Evolutionary conservation across 2,113 vertebrate genomes (phyloP).

Genomic region (Syngnathus floridae): DNA sequence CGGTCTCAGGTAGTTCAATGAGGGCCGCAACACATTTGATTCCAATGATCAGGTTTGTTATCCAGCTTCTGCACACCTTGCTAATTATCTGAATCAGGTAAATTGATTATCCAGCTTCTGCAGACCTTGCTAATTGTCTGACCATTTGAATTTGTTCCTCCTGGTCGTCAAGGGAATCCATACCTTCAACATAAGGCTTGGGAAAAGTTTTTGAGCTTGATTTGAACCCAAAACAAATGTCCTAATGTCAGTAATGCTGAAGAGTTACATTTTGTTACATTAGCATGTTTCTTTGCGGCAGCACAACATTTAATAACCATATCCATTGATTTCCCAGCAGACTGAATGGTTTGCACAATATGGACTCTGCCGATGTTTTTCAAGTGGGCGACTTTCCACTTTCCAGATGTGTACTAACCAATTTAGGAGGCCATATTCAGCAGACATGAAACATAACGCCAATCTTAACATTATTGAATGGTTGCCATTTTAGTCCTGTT

Average conservation of each 20-base stretch:
- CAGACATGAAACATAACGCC: background rate
- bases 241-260: slow-evolving; percentile 9
- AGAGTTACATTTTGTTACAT: slow-evolving; percentile 15
- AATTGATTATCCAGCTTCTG: too few species aligned
- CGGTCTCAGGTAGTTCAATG: too few species aligned
- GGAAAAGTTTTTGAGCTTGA: background rate
- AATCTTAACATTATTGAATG: background rate
- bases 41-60: too few species aligned
- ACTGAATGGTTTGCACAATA: slow-evolving; percentile 25
- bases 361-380: slow-evolving; percentile 12
- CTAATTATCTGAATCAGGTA: too few species aligned
- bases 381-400: slow-evolving; percentile 8
- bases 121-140: too few species aligned
- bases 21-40: too few species aligned
- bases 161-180: background rate
- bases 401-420: slow-evolving; percentile 23
- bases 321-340: slow-evolving; percentile 23
- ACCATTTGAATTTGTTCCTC: too few species aligned
- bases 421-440: slow-evolving; percentile 3
- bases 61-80: too few species aligned
- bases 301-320: slow-evolving; percentile 27
- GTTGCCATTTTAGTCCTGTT: background rate
- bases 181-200: background rate
- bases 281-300: slow-evolving; percentile 22
- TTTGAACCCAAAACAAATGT: background rate